Percentiles rank a stretch among this genome's conserved stretches.
Conservation (phyloP, 2,888 invertebrate species). For the Desoria tigrina region DNA sequence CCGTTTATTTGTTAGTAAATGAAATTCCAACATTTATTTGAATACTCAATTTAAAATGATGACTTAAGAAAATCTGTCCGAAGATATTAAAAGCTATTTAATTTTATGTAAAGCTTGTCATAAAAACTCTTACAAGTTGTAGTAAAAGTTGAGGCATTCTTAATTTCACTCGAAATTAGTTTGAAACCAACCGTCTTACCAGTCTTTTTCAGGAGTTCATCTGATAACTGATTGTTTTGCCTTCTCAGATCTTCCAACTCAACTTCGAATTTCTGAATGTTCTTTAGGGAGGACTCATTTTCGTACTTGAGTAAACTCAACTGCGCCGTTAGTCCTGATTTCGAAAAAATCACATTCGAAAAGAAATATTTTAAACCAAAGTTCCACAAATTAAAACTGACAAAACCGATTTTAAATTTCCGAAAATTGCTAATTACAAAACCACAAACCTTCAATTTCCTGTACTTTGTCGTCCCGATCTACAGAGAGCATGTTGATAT, state of each 20-base stretch:
- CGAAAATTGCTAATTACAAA: constrained; percentile 9
- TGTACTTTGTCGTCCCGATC: constrained; percentile 52
- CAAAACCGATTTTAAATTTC: constrained; percentile 10
- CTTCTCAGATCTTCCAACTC: constrained; percentile 64
- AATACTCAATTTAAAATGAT: no score
- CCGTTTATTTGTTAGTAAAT: no score
- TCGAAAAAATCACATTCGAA: no score
- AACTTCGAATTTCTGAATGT: constrained; percentile 65
- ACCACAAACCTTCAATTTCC: constrained; percentile 49
- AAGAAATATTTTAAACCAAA: constrained; percentile 6
- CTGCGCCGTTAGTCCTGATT: constrained; percentile 66
- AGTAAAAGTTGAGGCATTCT: no score
- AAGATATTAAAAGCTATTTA: no score
- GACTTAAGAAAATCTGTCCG: no score
- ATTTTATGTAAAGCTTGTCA: no score
- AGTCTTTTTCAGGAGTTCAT: constrained; percentile 63
- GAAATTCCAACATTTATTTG: no score
- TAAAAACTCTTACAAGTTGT: no score
- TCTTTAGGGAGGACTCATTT: constrained; percentile 65
- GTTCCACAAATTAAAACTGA: constrained; percentile 4
- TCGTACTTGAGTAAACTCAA: constrained; percentile 69
- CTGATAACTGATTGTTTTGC: constrained; percentile 64
- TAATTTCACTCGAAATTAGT: no score
- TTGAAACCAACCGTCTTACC: no score
- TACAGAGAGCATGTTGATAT: constrained; percentile 50